Evolutionary conservation across 2,888 invertebrate genomes (phyloP), one percentile per base, ranked within the genome.

Genomic region (Nipponacmea schrenckii): DNA sequence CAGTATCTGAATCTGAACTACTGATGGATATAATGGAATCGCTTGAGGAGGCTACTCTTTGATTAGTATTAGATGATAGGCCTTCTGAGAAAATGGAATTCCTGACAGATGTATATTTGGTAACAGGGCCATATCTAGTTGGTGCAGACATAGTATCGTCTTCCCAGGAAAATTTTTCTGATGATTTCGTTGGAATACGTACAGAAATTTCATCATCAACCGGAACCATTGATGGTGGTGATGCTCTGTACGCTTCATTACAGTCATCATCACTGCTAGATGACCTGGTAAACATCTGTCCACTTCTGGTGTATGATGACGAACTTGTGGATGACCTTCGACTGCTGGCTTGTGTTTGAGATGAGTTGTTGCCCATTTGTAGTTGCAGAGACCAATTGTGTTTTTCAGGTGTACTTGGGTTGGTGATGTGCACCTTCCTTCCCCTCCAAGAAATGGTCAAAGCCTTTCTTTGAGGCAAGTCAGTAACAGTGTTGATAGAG

Each of bases 111-210:
- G 20, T 56, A 20, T 56, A 24, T 12, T 24, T 24, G 24, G n/a
- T 24, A 56, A 14, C 56, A 24, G 56, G 56, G 12, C 10, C 20
- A 56, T 56, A 17, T 24, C 12, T 56, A 20, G 56, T 56, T 56
- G 24, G 20, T 4, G 24, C 20, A 1, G 20, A 24, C 2, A 12
- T 24, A 56, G 2, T 14, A 10, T 56, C 56, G 12, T 24, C 56
- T 24, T 56, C 56, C 10, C 24, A 20, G 10, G 24, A 10, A 12
- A 24, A 24, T 56, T 56, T 56, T 72, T 64, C 50, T 27, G 78
- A 73, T 79, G 78, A 79, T 80, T 67, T 77, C 78, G 63, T 76
- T 76, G 48, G 67, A 77, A 62, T 71, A 46, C 64, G 20, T 15
- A 64, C 26, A 17, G 69, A 64, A 31, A 69, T 50, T 46, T 69